Percentiles rank a stretch among this genome's conserved stretches.
phyloP scores from a whole-genome alignment of 2,888 invertebrate species.

The Melangyna quadrimaculata region DNA sequence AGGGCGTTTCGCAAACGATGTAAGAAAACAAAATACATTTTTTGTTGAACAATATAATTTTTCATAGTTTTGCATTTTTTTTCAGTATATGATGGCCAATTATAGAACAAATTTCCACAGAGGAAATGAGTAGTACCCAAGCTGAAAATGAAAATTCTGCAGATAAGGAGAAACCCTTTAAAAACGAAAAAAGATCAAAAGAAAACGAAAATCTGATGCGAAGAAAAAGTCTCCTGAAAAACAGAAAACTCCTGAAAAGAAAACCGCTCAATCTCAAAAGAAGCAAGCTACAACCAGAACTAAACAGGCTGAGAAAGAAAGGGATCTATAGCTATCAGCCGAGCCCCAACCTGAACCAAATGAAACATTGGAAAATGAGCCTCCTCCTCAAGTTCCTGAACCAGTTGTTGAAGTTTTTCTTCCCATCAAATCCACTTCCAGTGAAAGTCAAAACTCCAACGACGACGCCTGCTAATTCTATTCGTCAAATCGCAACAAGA shows the following conservation, averaged over 20 bases:
- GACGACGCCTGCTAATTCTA: background rate
- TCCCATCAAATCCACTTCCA: conserved; percentile 22
- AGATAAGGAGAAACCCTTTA: no score
- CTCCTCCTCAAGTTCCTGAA: background rate
- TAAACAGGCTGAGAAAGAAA: background rate
- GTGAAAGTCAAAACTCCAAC: background rate
- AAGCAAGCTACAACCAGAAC: conserved; percentile 6
- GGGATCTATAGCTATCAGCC: conserved; percentile 9
- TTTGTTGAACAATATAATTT: no score
- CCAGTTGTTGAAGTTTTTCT: conserved; percentile 19
- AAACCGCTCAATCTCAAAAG: background rate
- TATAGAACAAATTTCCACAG: no score
- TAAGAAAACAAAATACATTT: no score
- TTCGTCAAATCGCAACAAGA: conserved; percentile 61
- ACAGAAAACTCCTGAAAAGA: conserved; percentile 5
- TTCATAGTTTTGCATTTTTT: no score
- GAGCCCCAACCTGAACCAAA: conserved; percentile 16
- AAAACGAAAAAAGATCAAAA: no score
- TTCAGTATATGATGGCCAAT: no score
- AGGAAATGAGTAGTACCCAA: no score
- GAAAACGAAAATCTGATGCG: background rate
- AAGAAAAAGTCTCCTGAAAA: conserved; percentile 18
- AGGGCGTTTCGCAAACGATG: no score
- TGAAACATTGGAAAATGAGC: background rate
- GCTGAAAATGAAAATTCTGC: no score